These are phyloP conservation scores for Poeciliopsis paucimaculata DNA, from an alignment of 2,797 vertebrate genomes.

Conservation along the genomic window DNA sequence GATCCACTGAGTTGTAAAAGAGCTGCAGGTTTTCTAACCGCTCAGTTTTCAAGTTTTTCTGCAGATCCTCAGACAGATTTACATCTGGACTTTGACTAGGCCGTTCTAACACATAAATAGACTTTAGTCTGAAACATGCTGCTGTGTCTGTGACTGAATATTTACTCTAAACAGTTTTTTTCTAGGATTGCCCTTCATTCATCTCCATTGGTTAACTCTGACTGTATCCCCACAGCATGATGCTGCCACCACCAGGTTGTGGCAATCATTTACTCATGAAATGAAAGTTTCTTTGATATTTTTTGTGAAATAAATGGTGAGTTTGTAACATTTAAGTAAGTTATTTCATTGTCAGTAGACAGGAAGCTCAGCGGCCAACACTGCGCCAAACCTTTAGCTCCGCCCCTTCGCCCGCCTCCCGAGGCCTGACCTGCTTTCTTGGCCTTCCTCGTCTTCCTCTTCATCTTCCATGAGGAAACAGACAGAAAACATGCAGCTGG, in stretches of 20 bases:
- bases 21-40: not conserved
- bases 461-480: conserved; percentile 13
- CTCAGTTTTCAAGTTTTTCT: not conserved
- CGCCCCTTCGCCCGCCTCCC: conserved; percentile 41
- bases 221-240: not conserved
- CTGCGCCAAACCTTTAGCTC: conserved; percentile 25
- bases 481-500: conserved; percentile 25
- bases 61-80: not conserved
- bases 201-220: not conserved
- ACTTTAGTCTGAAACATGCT: not conserved
- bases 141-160: not conserved
- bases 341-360: not conserved
- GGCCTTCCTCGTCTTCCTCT: conserved; percentile 45
- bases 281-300: not conserved
- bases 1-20: not conserved
- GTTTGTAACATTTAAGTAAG: not conserved
- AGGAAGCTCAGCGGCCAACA: not conserved
- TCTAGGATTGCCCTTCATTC: not conserved
- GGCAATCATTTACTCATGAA: not conserved
- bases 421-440: conserved; percentile 75
- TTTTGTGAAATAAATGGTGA: not conserved
- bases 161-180: not conserved
- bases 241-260: not conserved
- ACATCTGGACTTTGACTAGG: not conserved
- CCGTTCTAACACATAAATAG: not conserved